Base-by-base conservation (phyloP, 2,888 invertebrate genomes). In the Zelleria hepariella region DNA sequence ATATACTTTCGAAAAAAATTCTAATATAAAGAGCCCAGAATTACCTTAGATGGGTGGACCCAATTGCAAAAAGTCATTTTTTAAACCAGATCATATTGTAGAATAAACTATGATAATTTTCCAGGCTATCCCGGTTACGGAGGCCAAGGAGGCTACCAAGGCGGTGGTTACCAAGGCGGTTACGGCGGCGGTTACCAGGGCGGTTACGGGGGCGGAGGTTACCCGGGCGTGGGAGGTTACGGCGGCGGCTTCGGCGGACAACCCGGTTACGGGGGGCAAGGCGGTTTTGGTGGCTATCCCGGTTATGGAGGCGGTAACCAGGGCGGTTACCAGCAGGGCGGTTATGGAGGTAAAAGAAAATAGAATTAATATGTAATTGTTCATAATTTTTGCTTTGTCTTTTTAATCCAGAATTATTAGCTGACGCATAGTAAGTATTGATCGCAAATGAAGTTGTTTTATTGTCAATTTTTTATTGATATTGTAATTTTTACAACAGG, bases 71-170 rank as follows among this genome's bases (percentile, higher is more conserved):
- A n/a, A n/a, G n/a, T n/a, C n/a, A n/a, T n/a, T n/a, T n/a, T n/a
- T n/a, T n/a, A n/a, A 26, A 26, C 7, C 26, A 26, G 5, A 26
- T 26, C 26, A 4, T 26, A 5, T 26, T 26, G 26, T 26, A 5
- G 26, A 5, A 7, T 26, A 5, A 7, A 26, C 32, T 3, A 15
- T 42, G 15, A 15, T 2, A 10, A 1, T 0, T 10, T 42, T 42
- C 15, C 15, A 42, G 68, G 72, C 0, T 66, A 69, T 58, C 65
- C 64, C 58, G 67, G 70, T 0, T 68, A 68, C 53, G 69, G 69
- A 0, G 69, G 73, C 59, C 65, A 64, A 24, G 58, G 59, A 2
- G 53, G 66, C 18, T 63, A 66, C 57, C 23, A 24, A 21, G 32
- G 24, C 1, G 52, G 58, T 18, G 49, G 26, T 32, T 42, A 57